phyloP scores from a whole-genome alignment of 2,113 vertebrate genomes.

The Festucalex cinctus region DNA sequence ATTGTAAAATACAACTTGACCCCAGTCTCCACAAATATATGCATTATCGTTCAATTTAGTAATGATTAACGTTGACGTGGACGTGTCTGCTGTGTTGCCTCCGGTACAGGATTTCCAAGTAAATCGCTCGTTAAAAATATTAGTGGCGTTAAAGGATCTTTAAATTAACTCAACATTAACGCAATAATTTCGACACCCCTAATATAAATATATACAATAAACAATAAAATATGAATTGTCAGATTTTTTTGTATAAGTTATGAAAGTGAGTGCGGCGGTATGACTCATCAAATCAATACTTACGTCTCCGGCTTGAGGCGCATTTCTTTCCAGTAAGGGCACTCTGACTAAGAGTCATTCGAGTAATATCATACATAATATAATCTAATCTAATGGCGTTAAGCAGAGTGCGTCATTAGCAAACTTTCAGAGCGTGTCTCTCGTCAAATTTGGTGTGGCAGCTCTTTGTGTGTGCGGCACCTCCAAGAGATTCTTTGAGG shows the following conservation, averaged over 20 bases:
- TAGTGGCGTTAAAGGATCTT: no score
- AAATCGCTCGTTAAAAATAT: no score
- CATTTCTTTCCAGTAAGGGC: constrained; percentile 1
- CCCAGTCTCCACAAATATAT: no score
- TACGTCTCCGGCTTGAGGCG: not conserved
- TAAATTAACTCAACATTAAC: no score
- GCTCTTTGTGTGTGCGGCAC: constrained; percentile 1
- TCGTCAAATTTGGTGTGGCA: not conserved
- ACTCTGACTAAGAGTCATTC: not conserved
- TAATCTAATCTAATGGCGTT: not conserved
- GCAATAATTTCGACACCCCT: no score
- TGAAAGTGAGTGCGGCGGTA: not conserved
- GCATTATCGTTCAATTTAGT: no score
- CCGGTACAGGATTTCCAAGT: no score
- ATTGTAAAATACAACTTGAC: no score
- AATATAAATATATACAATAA: no score
- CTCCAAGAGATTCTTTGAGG: not conserved
- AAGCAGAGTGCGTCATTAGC: not conserved
- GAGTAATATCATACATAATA: not conserved
- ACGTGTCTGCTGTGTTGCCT: no score
- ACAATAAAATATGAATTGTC: no score
- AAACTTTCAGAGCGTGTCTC: not conserved
- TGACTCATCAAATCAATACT: not conserved
- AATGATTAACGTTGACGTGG: no score
- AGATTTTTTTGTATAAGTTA: not conserved